Conservation (phyloP, 2,888 invertebrate species). For the Amphipyra tragopoginis region DNA sequence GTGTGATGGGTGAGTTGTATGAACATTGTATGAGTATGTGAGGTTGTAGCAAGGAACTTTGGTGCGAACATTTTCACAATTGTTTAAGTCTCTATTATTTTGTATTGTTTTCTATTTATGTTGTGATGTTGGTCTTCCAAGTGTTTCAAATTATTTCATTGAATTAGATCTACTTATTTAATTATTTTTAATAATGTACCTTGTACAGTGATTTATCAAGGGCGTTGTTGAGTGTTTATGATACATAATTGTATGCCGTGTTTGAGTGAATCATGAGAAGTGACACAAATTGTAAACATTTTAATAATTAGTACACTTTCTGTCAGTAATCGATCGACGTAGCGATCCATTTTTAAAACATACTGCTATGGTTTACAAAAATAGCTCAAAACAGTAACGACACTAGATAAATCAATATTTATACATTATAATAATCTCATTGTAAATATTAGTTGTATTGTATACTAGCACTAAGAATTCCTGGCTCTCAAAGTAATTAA, state of each 20-base stretch:
- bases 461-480: slow-evolving; percentile 84
- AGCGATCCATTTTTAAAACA: slow-evolving; percentile 66
- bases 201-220: slow-evolving; percentile 77
- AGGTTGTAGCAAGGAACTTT: slow-evolving; percentile 56
- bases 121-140: slow-evolving; percentile 90
- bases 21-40: slow-evolving; percentile 14
- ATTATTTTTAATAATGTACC: slow-evolving; percentile 70
- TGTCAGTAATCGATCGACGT: slow-evolving; percentile 64
- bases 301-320: slow-evolving; percentile 56
- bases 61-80: slow-evolving; percentile 77
- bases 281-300: slow-evolving; percentile 62
- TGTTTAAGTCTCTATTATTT: slow-evolving; percentile 74
- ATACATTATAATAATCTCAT: slow-evolving; percentile 85
- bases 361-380: slow-evolving; percentile 71
- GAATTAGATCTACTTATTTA: slow-evolving; percentile 83
- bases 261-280: slow-evolving; percentile 63
- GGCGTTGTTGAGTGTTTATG: slow-evolving; percentile 63
- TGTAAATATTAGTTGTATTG: slow-evolving; percentile 86
- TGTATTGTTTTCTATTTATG: slow-evolving; percentile 86
- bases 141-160: slow-evolving; percentile 77
- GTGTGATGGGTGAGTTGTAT: slow-evolving; percentile 19
- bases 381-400: slow-evolving; percentile 88
- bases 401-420: slow-evolving; percentile 86
- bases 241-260: slow-evolving; percentile 71
- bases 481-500: slow-evolving; percentile 90